Base-by-base conservation (phyloP, 2,888 invertebrate genomes). In the Luperina testacea region DNA sequence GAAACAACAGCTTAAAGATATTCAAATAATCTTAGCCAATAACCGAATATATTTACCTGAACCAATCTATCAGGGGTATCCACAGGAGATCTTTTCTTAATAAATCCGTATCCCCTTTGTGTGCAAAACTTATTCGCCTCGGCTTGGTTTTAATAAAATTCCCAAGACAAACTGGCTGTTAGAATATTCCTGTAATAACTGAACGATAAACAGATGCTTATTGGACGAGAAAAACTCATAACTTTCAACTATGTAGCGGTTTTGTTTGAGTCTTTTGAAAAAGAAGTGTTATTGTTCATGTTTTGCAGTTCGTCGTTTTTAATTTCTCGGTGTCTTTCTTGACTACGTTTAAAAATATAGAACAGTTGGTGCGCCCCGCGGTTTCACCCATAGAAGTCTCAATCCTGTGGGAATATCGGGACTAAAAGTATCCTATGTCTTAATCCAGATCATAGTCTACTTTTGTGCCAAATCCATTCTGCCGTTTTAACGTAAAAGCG, bases 101-200 rank as follows among this genome's bases (percentile, higher is more conserved):
- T 84, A 84, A 84, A 81, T 84, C 81, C 17, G 27, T 45, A 72
- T 72, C 51, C 53, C 74, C 27, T 83, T 84, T 84, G 85, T 84
- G 63, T 81, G 77, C 81, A 9, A 72, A 83, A 71, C 72, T 70
- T 76, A 73, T 83, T 75, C 80, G 45, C 13, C 15, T 57, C 42
- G 20, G 65, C 38, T 77, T 57, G 51, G 45, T 84, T 85, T 82
- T 86, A 86, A 86, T 86, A 83, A 87, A 87, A 84, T 87, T 88
- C 72, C 79, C 87, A 77, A 82, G 88, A 79, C 76, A 87, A 80
- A 72, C 65, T 68, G 48, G 59, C 77, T 67, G 68, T 61, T 80
- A 77, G 80, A 80, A 82, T 88, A 82, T 82, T 75, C 71, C 53
- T 78, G 83, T 85, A 78, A 85, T 84, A 88, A 83, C 78, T 78